Evolutionary conservation across 1,140 invertebrate species (phyloP).

Genomic region (Subanguina moxae): DNA sequence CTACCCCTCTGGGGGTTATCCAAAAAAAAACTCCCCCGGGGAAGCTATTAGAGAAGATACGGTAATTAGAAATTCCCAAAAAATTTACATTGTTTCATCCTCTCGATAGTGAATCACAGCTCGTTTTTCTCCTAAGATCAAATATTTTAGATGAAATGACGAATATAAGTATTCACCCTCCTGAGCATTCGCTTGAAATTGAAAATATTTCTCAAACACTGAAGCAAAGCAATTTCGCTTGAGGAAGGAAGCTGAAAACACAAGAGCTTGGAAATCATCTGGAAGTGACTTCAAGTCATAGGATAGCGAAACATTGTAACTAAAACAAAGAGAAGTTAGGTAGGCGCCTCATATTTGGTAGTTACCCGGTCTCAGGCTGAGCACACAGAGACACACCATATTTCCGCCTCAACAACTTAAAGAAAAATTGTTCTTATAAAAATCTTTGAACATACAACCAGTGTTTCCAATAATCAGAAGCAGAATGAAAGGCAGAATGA

Average conservation of each 20-base stretch:
- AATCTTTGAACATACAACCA: neutral
- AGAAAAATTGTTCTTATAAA: conserved; percentile 1
- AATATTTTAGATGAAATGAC: too few relatives aligned
- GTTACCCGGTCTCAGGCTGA: conserved; percentile 73
- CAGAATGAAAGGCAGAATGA: too few relatives aligned
- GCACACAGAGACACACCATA: conserved; percentile 76
- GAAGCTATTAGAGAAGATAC: neutral
- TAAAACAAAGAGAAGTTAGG: neutral
- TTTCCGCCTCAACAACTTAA: conserved; percentile 65
- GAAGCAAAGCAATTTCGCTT: conserved; percentile 99
- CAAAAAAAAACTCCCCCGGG: too few relatives aligned
- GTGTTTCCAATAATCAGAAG: too few relatives aligned
- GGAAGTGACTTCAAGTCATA: conserved; percentile 83
- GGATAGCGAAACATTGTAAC: conserved; percentile 85
- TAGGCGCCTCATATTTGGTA: neutral
- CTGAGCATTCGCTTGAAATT: conserved; percentile 86
- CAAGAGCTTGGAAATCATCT: conserved; percentile 78
- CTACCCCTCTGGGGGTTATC: too few relatives aligned
- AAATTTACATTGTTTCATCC: conserved; percentile 89
- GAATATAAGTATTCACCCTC: conserved; percentile 60
- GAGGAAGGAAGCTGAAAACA: conserved; percentile 84
- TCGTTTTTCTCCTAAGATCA: conserved; percentile 71
- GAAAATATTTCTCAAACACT: conserved; percentile 98
- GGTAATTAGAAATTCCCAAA: neutral
- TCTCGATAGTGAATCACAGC: conserved; percentile 97